Evolutionary conservation across 2,888 invertebrate species (phyloP).

Genomic region (Fissipunctia ypsillon): DNA sequence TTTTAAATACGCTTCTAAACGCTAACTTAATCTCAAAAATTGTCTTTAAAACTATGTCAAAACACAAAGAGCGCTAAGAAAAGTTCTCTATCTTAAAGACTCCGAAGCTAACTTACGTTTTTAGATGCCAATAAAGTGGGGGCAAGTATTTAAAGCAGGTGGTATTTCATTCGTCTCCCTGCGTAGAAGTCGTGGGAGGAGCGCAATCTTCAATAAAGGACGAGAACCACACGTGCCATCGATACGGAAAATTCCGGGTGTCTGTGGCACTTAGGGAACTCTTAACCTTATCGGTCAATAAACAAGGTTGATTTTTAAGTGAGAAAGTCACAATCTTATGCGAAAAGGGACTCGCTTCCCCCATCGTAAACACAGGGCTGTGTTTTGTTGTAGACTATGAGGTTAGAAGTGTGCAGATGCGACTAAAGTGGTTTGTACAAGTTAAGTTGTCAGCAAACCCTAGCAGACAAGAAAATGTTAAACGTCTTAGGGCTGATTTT

Average conservation of each 20-base stretch:
- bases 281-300: constrained; percentile 37
- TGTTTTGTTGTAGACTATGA: constrained; percentile 81
- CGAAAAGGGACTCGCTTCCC: constrained; percentile 84
- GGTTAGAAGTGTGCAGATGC: constrained; percentile 35
- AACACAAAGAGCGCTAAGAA: constrained; percentile 3
- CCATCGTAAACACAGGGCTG: constrained; percentile 86
- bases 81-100: constrained; percentile 11
- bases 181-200: constrained; percentile 73
- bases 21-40: no score
- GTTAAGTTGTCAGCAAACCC: not conserved
- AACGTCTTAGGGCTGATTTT: not conserved
- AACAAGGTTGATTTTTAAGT: constrained; percentile 70
- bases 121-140: constrained; percentile 80
- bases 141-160: constrained; percentile 85
- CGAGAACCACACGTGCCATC: constrained; percentile 87
- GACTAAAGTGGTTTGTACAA: not conserved
- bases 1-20: no score
- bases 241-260: constrained; percentile 84
- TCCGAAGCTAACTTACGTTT: constrained; percentile 67
- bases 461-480: not conserved
- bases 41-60: not conserved
- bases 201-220: constrained; percentile 87
- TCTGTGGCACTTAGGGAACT: constrained; percentile 55
- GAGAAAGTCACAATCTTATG: constrained; percentile 74
- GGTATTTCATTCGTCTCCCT: constrained; percentile 83